phyloP scores from a whole-genome alignment of 2,113 vertebrate genomes.

The Amblyornis subalaris region DNA sequence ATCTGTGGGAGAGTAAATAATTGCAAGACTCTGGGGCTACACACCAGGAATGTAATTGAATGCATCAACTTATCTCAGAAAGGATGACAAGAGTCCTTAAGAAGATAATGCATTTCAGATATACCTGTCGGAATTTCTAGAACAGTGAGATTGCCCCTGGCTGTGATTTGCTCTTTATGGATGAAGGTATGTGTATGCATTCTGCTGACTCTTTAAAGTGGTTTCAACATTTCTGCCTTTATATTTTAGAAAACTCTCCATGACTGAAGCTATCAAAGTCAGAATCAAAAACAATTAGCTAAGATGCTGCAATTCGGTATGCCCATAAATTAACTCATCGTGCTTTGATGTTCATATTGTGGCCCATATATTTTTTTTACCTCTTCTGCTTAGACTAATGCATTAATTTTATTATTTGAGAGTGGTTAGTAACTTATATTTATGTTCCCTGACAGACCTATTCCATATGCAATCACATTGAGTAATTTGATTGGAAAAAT shows the following conservation, averaged over 20 bases:
- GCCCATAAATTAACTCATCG: not conserved
- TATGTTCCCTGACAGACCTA: not conserved
- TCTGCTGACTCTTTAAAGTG: not conserved
- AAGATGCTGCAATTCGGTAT: not conserved
- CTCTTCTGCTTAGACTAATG: not conserved
- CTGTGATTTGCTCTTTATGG: not conserved
- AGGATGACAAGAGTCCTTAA: not conserved
- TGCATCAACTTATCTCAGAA: not conserved
- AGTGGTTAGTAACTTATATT: not conserved
- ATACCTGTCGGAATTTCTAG: not conserved
- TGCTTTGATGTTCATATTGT: not conserved
- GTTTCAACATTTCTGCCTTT: not conserved
- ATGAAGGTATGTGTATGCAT: not conserved
- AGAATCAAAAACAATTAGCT: not conserved
- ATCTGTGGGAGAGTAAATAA: slow-evolving; percentile 1
- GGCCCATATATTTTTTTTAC: not conserved
- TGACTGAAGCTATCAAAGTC: not conserved
- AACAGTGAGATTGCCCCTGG: not conserved
- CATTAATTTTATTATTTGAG: not conserved
- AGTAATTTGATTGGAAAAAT: not conserved
- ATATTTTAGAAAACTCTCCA: not conserved
- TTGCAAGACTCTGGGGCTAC: not conserved
- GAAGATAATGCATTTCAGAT: not conserved
- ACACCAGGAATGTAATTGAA: slow-evolving; percentile 24
- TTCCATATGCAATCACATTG: not conserved